Base-by-base conservation (phyloP, 1,140 invertebrate species). In the Atta cephalotes region DNA sequence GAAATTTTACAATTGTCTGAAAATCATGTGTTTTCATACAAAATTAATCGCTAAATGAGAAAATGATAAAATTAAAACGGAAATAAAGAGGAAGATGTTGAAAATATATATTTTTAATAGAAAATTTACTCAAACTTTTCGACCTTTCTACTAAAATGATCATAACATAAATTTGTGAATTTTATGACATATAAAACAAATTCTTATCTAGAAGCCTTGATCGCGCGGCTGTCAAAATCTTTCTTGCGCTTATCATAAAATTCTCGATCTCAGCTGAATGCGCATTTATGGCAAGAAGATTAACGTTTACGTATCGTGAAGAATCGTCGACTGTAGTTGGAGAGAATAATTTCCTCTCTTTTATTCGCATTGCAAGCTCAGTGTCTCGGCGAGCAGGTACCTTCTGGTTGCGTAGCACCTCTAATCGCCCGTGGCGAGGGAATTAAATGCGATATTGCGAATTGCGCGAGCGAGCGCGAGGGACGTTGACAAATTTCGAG, bases 401-500 rank as follows among this genome's bases (percentile, higher is more conserved):
- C 49, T 62, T 31, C 80, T 25, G 70, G 51, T 72, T 74, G 16
- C 66, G 39, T 14, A 14, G 66, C 25, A 62, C 25, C 21, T 74
- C 58, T 60, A 76, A 49, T 76, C 56, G 80, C 80, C 45, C 70
- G 25, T 45, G 68, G 79, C 79, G 56, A 51, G 18, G 56, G 70
- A 35, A 62, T 82, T 76, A 84, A 84, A 74, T 62, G 80, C 80
- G 53, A 71, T 70, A 60, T 71, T 14, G 63, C 63, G 66, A 25
- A 45, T 71, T 18, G 60, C 66, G 31, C 60, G 74, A 49, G 2
- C 74, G 76, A 10, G 9, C 60, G 21, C 56, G 80, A 74, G 80
- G n/a, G 80, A 84, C 70, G 39, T 84, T 84, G 80, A 84, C 80
- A 84, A 84, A 66, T 89, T 89, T 89, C 88, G 71, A 72, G 49